Percentiles rank a stretch among this genome's conserved stretches.
Evolutionary conservation across 2,888 invertebrate genomes (phyloP).

Genomic region (Caenorhabditis japonica): DNA sequence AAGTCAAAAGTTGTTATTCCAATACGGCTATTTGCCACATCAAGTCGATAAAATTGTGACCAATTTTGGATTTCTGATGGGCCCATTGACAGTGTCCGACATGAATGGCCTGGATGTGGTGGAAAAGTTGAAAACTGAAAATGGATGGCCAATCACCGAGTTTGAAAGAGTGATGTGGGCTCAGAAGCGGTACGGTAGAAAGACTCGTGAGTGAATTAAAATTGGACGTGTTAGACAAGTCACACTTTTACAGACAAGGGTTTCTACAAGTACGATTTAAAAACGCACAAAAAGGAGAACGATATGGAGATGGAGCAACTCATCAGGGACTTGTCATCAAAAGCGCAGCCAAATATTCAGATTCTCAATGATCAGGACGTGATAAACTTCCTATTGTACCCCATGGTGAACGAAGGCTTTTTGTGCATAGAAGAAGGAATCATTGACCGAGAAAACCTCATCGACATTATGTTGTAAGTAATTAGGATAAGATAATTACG

Average conservation of each 20-base stretch:
- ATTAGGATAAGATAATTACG: too few relatives aligned
- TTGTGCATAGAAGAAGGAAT: constrained; percentile 66
- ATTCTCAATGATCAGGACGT: constrained; percentile 59
- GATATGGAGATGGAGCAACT: constrained; percentile 63
- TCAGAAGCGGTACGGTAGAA: constrained; percentile 62
- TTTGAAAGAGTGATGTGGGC: constrained; percentile 57
- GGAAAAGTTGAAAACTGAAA: constrained; percentile 60
- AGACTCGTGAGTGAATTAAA: constrained; percentile 56
- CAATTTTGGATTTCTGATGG: constrained; percentile 65
- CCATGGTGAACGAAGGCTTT: constrained; percentile 69
- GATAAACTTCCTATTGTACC: constrained; percentile 62
- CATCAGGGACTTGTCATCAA: constrained; percentile 39
- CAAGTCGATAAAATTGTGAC: constrained; percentile 61
- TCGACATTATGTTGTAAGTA: constrained; percentile 71
- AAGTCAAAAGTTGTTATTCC: constrained; percentile 54
- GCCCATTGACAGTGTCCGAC: constrained; percentile 67
- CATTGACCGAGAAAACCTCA: constrained; percentile 57
- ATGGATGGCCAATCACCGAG: constrained; percentile 50
- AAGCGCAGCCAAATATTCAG: constrained; percentile 31
- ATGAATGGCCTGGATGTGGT: constrained; percentile 70
- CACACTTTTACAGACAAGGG: constrained; percentile 53
- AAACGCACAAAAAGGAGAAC: constrained; percentile 58
- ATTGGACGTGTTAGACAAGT: not conserved
- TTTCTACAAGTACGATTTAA: constrained; percentile 64
- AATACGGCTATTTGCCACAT: constrained; percentile 58